Conservation (phyloP, 2,888 invertebrate species). For the Vesta saturnalis region DNA sequence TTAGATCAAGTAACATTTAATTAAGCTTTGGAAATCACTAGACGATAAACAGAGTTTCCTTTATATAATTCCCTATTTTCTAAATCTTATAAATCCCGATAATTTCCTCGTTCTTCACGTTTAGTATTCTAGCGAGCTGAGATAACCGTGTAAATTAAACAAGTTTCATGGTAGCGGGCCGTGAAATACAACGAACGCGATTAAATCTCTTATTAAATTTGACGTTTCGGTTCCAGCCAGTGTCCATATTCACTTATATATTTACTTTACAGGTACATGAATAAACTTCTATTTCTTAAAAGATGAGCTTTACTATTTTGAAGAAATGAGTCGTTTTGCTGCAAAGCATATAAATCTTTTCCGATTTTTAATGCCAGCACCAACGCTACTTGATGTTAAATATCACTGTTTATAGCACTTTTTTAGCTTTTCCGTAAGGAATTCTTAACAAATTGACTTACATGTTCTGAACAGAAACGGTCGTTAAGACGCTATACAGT, state of each 20-base stretch:
- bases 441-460: too few species aligned
- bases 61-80: constrained; percentile 36
- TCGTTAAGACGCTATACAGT: too few species aligned
- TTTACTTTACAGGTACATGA: too few species aligned
- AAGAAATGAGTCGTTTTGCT: too few species aligned
- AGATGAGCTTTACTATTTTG: too few species aligned
- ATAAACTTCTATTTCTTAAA: too few species aligned
- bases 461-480: too few species aligned
- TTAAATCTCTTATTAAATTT: constrained; percentile 40
- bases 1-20: constrained; percentile 13
- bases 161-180: constrained; percentile 38
- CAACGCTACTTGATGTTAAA: too few species aligned
- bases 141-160: constrained; percentile 46
- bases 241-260: constrained; percentile 25
- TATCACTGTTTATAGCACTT: too few species aligned
- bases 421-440: too few species aligned
- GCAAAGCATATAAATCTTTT: too few species aligned
- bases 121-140: constrained; percentile 40
- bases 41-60: constrained; percentile 27
- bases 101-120: constrained; percentile 43
- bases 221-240: constrained; percentile 22
- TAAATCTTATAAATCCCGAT: constrained; percentile 45
- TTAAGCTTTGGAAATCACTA: constrained; percentile 29
- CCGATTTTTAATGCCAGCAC: too few species aligned
- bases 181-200: constrained; percentile 42